Evolutionary conservation across 2,888 invertebrate species (phyloP).

Genomic region (Mythimna loreyi): DNA sequence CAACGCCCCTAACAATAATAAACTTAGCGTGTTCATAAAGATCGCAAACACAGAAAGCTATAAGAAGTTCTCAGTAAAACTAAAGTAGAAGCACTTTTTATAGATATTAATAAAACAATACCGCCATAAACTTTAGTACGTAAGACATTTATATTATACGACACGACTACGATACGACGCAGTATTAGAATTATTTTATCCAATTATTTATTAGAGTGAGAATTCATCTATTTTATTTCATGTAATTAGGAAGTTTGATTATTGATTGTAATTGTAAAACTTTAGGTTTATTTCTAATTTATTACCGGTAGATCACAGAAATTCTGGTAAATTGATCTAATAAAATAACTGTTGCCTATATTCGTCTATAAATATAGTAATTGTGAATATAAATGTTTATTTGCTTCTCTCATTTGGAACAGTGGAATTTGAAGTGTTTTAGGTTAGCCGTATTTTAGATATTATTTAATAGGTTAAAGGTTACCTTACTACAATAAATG

Average conservation of each 20-base stretch:
- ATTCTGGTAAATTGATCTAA: slow-evolving; percentile 42
- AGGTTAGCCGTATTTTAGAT: background rate
- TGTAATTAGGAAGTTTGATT: slow-evolving; percentile 54
- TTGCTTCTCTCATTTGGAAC: background rate
- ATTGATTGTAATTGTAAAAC: slow-evolving; percentile 50
- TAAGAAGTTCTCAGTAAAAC: slow-evolving; percentile 79
- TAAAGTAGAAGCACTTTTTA: slow-evolving; percentile 85
- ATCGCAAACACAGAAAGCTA: slow-evolving; percentile 77
- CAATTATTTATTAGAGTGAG: slow-evolving; percentile 43
- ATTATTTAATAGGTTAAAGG: background rate
- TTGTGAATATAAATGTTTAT: slow-evolving; percentile 14
- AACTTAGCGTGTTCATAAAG: slow-evolving; percentile 82
- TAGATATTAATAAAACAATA: slow-evolving; percentile 90
- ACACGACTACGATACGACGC: slow-evolving; percentile 66
- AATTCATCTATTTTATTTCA: slow-evolving; percentile 46
- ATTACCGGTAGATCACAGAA: slow-evolving; percentile 41
- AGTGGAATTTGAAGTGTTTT: slow-evolving; percentile 2
- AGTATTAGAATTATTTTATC: slow-evolving; percentile 44
- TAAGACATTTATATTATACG: slow-evolving; percentile 62
- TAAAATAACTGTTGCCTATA: slow-evolving; percentile 38
- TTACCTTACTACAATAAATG: background rate
- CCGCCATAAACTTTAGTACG: slow-evolving; percentile 83
- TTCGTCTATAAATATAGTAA: slow-evolving; percentile 29
- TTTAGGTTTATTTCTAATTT: slow-evolving; percentile 39
- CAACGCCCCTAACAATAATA: slow-evolving; percentile 66